Base-by-base conservation (phyloP, 2,113 vertebrate species). In the Arenaria interpres region DNA sequence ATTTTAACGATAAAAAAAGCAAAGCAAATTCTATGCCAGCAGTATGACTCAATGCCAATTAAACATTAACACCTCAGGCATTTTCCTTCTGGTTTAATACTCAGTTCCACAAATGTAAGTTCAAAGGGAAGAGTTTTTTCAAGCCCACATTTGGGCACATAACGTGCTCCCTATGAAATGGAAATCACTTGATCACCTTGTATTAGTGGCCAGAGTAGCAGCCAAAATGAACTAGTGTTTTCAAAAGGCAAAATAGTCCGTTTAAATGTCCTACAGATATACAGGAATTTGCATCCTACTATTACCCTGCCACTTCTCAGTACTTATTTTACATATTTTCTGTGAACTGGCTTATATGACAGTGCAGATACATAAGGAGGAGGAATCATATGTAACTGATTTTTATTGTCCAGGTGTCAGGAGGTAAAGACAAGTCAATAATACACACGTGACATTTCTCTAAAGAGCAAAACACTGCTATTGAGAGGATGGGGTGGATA, bases 21-120 rank as follows among this genome's bases (percentile, higher is more conserved):
- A 79, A 85, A 68, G 33, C 54, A 90, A 88, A 63, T 63, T 78
- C 33, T 48, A 35, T 32, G 66, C 76, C 68, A 86, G 39, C 75
- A 60, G 73, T 64, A n/a, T 72, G 88, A 93, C 43, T 96, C 90
- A 63, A 72, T 81, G 94, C 75, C 91, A 97, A 91, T 93, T 88
- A 96, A 86, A 91, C 46, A 94, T n/a, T 81, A 94, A 80, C 91
- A 85, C 92, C 92, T 89, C 77, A 89, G 90, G 86, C 92, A 41
- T 89, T 89, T 81, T 86, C 73, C 76, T 92, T 86, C 85, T 86
- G 71, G 87, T 75, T 85, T 94, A 81, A 92, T 91, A 95, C 57
- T 79, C 77, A 76, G 14, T 68, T 91, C 62, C 63, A 89, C 35
- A 85, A 75, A 83, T 12, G 1, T 13, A 33, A 90, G 45, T 88